These are phyloP conservation scores for Megastigmus dorsalis DNA, from an alignment of 2,888 invertebrate genomes.

Conservation along the genomic window DNA sequence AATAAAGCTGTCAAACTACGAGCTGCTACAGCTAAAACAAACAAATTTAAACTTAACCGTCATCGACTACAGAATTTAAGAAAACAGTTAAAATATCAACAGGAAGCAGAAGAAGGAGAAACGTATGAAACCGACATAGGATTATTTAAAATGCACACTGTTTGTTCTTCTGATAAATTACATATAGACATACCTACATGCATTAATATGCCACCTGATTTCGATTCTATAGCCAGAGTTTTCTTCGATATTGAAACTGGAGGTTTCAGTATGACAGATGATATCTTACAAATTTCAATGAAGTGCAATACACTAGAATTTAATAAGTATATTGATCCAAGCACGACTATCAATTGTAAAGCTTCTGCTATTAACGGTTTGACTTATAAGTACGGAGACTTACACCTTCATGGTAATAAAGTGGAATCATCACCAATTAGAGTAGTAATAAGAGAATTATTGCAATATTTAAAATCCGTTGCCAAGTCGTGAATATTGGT, in stretches of 20 bases:
- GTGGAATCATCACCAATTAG: background rate
- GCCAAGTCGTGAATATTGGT: conserved; percentile 35
- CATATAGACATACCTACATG: background rate
- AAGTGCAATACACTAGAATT: conserved; percentile 46
- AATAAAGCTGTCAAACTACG: conserved; percentile 21
- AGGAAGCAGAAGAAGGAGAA: conserved; percentile 43
- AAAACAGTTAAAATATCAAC: conserved; percentile 46
- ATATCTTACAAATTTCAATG: conserved; percentile 51
- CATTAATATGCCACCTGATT: background rate
- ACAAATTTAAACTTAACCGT: background rate
- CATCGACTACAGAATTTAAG: conserved; percentile 31
- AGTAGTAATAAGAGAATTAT: background rate
- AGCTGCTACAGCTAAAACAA: background rate
- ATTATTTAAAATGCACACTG: background rate
- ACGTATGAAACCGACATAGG: conserved; percentile 50
- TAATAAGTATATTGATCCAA: conserved; percentile 47
- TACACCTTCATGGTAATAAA: conserved; percentile 15
- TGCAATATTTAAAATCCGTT: conserved; percentile 2
- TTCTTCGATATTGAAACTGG: conserved; percentile 53
- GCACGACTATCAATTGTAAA: conserved; percentile 43
- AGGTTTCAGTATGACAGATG: conserved; percentile 48
- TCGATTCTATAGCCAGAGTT: conserved; percentile 19
- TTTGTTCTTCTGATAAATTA: background rate
- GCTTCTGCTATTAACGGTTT: conserved; percentile 46
- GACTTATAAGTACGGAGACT: background rate